phyloP scores from a whole-genome alignment of 2,888 invertebrate species.

The Mythimna lalbum region DNA sequence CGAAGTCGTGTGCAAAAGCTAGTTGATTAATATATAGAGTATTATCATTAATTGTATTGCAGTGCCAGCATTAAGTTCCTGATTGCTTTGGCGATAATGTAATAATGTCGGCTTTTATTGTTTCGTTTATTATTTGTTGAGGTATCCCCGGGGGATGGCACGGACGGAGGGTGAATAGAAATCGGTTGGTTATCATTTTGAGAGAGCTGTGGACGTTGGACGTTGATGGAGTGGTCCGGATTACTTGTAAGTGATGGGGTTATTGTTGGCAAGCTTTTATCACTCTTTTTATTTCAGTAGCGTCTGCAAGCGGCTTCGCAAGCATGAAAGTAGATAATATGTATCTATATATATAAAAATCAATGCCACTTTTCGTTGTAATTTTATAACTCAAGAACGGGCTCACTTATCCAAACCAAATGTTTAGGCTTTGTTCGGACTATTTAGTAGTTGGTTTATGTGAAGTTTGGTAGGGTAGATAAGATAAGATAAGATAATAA shows the following conservation, averaged over 20 bases:
- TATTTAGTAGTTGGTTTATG: no score
- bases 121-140: conserved; percentile 44
- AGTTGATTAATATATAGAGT: conserved; percentile 34
- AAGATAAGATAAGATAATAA: no score
- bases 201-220: neutral
- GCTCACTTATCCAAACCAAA: no score
- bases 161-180: conserved; percentile 24
- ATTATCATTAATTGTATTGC: conserved; percentile 29
- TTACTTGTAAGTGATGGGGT: conserved; percentile 23
- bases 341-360: no score
- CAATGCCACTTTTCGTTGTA: no score
- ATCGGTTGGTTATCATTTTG: conserved; percentile 34
- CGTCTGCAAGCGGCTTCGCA: no score
- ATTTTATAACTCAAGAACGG: no score
- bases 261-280: conserved; percentile 9
- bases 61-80: conserved; percentile 25
- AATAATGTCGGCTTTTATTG: conserved; percentile 42
- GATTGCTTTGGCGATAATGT: conserved; percentile 28
- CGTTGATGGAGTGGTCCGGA: conserved; percentile 36
- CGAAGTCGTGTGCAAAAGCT: no score
- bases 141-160: conserved; percentile 1
- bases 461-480: no score
- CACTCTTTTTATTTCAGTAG: neutral
- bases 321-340: no score
- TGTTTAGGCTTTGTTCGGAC: no score